Evolutionary conservation across 92 coral and sea anemone species (phyloP), one percentile per base, ranked within the genome.

Genomic region (Epizoanthus rinbou): DNA sequence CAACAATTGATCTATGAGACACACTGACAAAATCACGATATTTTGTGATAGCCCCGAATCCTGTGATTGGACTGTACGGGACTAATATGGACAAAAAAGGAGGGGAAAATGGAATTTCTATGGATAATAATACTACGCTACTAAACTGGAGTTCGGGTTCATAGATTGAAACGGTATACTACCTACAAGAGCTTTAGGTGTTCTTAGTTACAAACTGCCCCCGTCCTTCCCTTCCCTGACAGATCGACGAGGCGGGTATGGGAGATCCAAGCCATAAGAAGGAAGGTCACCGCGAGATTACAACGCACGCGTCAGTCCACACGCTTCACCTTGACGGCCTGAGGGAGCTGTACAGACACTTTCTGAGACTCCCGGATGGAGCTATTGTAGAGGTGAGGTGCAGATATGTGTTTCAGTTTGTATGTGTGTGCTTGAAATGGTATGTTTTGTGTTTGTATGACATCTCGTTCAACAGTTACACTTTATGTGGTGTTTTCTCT

Each of bases 261-360:
- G 90, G 80, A 69, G 93, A 92, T 35, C 69, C 90, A 6, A 90
- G 83, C 69, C 89, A 84, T 43, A 92, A 88, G 80, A 87, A 90
- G 79, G 87, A 89, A 56, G 97, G 95, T 24, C 95, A 89, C 75
- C 98, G 98, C 45, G 98, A 95, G 89, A 86, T 91, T 76, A 95
- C 98, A n/a, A 88, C 98, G 8, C 98, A 95, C 91, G 93, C 91
- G 85, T 95, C 98, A 1, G 80, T 95, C n/a, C 98, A 95, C 92
- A 95, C 98, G 11, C 85, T 93, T 37, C 98, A 95, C 71, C 69
- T 95, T 79, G 98, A 95, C 78, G 98, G 98, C 2, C 85, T 95
- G 22, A 79, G 98, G 58, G 98, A 95, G 65, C 86, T 95, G 64
- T 91, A 91, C 87, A 74, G 98, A 58, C 98, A 95, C 85, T 93